These are phyloP conservation scores for Myocastor coypus DNA, from an alignment of 2,113 vertebrate genomes.

Conservation along the genomic window DNA sequence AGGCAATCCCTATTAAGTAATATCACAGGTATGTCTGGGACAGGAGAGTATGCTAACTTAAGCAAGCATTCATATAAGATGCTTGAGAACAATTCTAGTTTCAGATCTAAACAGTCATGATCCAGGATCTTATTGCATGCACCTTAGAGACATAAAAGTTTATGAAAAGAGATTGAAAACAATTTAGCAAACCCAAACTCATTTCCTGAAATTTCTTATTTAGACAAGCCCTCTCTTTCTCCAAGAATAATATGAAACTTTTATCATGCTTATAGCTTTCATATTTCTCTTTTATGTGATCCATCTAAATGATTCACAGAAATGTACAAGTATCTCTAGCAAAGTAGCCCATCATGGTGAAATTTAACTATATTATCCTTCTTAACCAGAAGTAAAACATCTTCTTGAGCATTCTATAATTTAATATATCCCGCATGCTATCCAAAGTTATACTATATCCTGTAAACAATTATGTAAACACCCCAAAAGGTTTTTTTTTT, in stretches of 20 bases:
- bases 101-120: neutral
- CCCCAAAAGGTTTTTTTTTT: conserved; percentile 45
- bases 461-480: neutral
- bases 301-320: conserved; percentile 36
- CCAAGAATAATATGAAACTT: conserved; percentile 44
- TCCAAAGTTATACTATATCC: conserved; percentile 18
- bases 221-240: neutral
- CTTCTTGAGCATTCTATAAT: neutral
- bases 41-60: neutral
- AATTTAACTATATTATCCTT: conserved; percentile 10
- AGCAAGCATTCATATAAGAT: neutral
- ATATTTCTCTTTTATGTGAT: conserved; percentile 39
- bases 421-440: neutral
- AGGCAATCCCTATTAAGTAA: neutral
- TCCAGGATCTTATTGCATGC: neutral
- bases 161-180: neutral
- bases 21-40: neutral
- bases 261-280: neutral
- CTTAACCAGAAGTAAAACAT: conserved; percentile 36
- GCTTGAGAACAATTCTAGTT: neutral
- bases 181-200: neutral
- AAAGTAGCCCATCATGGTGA: conserved; percentile 38
- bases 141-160: neutral
- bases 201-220: conserved; percentile 37
- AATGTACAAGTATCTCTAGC: neutral